A percentile compares a stretch with the other conserved stretches of the same genome.
Evolutionary conservation across 2,797 vertebrate species (phyloP).

Genomic region (Galago senegalensis): DNA sequence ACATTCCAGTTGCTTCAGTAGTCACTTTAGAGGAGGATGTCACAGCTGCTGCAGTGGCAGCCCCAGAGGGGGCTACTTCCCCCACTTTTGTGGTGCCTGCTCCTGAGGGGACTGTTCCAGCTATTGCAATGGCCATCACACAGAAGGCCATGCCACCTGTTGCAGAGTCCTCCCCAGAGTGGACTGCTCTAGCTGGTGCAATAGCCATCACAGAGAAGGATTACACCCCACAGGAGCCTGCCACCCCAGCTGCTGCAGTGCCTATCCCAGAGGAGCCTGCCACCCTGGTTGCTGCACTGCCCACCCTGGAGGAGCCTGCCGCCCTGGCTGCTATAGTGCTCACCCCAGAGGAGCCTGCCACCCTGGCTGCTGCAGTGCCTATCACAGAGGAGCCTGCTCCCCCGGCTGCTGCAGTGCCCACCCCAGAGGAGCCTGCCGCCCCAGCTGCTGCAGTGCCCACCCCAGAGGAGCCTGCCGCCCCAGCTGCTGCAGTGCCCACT

Average conservation of each 20-base stretch:
- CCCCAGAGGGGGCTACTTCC: not conserved
- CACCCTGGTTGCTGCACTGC: accelerated
- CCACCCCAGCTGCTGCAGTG: not conserved
- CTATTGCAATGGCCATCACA: not conserved
- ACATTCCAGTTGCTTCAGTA: not conserved
- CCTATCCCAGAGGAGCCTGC: not conserved
- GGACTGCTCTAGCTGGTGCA: not conserved
- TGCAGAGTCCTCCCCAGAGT: not conserved
- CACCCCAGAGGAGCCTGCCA: accelerated
- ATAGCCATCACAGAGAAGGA: accelerated
- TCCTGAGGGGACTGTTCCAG: not conserved
- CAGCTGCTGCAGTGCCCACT: accelerated
- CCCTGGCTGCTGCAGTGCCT: not conserved
- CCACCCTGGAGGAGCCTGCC: not conserved
- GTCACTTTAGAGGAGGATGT: not conserved
- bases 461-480: accelerated
- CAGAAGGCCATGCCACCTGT: not conserved
- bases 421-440: accelerated
- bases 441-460: not conserved
- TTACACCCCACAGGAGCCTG: not conserved
- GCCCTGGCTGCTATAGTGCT: not conserved
- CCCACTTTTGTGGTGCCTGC: not conserved
- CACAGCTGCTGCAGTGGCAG: not conserved
- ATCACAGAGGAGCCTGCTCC: accelerated
- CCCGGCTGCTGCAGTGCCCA: accelerated